phyloP scores from a whole-genome alignment of 2,888 invertebrate species.

The Drosophila mulleri region DNA sequence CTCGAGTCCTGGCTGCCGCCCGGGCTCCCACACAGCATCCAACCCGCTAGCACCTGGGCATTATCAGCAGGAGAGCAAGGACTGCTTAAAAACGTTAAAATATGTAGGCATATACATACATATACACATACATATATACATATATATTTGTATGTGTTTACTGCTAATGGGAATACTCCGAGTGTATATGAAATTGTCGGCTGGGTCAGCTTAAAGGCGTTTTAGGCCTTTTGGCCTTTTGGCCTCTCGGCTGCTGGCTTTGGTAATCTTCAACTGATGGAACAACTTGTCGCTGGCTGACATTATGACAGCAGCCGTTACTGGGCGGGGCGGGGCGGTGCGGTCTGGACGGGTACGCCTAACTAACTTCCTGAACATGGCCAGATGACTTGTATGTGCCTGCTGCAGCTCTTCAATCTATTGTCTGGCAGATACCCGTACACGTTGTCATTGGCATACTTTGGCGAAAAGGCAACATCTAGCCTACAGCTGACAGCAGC shows the following conservation, averaged over 20 bases:
- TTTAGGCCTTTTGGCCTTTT: neutral
- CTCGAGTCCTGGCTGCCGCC: slow-evolving; percentile 24
- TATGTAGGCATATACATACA: slow-evolving; percentile 43
- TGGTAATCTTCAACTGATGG: slow-evolving; percentile 14
- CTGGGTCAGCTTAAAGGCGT: slow-evolving; percentile 23
- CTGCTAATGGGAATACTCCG: slow-evolving; percentile 2
- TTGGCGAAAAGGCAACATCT: slow-evolving; percentile 63
- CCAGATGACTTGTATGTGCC: slow-evolving; percentile 74
- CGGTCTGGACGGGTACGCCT: slow-evolving; percentile 55
- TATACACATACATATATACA: neutral
- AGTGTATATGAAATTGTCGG: slow-evolving; percentile 15
- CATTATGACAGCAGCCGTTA: slow-evolving; percentile 61
- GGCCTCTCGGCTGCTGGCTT: neutral
- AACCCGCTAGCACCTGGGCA: slow-evolving; percentile 14
- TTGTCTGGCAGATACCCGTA: slow-evolving; percentile 62
- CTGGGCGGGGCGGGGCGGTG: slow-evolving; percentile 31
- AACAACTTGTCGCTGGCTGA: slow-evolving; percentile 70
- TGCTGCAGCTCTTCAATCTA: slow-evolving; percentile 63
- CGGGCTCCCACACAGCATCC: neutral
- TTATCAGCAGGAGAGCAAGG: slow-evolving; percentile 37
- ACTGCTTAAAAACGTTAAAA: slow-evolving; percentile 33
- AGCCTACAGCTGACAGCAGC: slow-evolving; percentile 31
- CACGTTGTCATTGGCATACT: slow-evolving; percentile 70
- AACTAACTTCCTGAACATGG: slow-evolving; percentile 78
- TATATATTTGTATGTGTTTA: neutral